Percentiles rank a stretch among this genome's conserved stretches.
Conservation (phyloP, 1,140 invertebrate genomes). For the Leguminivora glycinivorella region DNA sequence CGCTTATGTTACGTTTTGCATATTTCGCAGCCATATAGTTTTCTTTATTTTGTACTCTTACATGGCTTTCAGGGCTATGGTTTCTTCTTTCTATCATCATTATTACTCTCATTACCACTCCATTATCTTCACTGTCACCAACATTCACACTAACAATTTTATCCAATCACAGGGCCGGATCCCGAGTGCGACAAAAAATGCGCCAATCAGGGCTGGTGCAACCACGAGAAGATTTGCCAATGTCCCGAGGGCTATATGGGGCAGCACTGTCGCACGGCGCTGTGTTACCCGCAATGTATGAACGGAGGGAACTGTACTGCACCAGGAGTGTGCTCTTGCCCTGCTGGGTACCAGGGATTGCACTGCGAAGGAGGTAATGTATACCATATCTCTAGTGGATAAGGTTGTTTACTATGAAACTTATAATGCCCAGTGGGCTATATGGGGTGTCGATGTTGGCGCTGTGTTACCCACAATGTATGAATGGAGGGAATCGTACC, state of each 20-base stretch:
- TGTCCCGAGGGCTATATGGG: conserved; percentile 95
- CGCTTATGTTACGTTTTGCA: too few relatives aligned
- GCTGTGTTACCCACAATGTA: conserved; percentile 94
- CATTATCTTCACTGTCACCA: not conserved
- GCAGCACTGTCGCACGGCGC: conserved; percentile 90
- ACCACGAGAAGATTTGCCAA: conserved; percentile 89
- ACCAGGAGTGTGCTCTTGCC: conserved; percentile 92
- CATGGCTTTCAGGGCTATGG: too few relatives aligned
- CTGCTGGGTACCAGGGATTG: conserved; percentile 92
- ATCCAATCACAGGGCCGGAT: conserved; percentile 85
- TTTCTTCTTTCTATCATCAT: too few relatives aligned
- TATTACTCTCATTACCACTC: too few relatives aligned
- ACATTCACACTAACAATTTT: not conserved
- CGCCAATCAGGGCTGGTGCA: conserved; percentile 90
- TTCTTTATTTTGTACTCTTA: too few relatives aligned
- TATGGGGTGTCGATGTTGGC: conserved; percentile 93
- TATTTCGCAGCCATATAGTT: too few relatives aligned
- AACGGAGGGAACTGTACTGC: conserved; percentile 94
- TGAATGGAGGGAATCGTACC: conserved; percentile 94
- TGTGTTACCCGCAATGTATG: conserved; percentile 95
- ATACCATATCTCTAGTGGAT: conserved; percentile 20
- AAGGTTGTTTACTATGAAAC: too few relatives aligned
- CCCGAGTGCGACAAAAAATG: conserved; percentile 93
- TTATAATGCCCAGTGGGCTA: too few relatives aligned
- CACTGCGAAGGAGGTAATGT: conserved; percentile 93